Evolutionary conservation across 2,888 invertebrate genomes (phyloP).

Genomic region (Cephus runcator): DNA sequence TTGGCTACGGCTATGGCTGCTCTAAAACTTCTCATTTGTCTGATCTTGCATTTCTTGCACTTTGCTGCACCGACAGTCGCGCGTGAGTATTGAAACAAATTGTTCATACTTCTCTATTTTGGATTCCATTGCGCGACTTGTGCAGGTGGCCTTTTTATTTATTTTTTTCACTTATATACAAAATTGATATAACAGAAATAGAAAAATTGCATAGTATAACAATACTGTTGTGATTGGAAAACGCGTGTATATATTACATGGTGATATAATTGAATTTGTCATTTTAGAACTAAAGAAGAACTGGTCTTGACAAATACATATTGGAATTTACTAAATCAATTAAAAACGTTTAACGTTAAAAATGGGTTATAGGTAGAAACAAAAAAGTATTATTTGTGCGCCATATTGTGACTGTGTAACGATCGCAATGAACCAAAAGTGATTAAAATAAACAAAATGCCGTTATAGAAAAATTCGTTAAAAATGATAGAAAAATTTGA

Average conservation of each 20-base stretch:
- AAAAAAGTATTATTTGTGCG: background rate
- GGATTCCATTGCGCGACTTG: background rate
- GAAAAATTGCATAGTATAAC: background rate
- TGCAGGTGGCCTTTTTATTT: background rate
- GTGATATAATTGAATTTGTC: background rate
- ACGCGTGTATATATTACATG: background rate
- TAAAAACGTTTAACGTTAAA: background rate
- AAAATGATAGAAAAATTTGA: background rate
- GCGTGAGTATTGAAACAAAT: conserved; percentile 30
- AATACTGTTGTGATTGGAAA: background rate
- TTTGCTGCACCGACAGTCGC: conserved; percentile 20
- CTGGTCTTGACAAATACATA: background rate
- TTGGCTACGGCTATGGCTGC: conserved; percentile 35
- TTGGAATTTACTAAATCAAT: background rate
- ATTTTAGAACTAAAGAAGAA: background rate
- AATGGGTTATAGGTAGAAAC: background rate
- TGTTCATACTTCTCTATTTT: background rate
- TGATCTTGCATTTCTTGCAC: conserved; percentile 26
- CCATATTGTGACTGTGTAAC: background rate
- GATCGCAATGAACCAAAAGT: background rate
- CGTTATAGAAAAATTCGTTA: background rate
- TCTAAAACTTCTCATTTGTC: conserved; percentile 26
- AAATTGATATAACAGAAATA: too few species aligned
- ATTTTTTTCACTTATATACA: background rate
- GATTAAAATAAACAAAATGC: background rate